Conservation (phyloP, 2,113 vertebrate genomes). For the Garra rufa region DNA sequence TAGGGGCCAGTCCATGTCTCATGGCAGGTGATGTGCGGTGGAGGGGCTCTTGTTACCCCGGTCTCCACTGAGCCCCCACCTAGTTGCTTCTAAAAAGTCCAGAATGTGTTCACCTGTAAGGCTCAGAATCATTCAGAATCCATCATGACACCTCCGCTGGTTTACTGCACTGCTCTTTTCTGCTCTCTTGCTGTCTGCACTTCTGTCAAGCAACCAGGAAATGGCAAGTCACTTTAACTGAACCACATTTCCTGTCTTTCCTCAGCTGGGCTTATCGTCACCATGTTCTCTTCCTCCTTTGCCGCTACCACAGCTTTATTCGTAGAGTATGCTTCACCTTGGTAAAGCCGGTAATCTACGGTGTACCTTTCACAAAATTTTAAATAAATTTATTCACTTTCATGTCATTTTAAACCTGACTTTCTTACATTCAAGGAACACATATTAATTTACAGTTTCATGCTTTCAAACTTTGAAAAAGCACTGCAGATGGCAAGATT, state of each 20-base stretch:
- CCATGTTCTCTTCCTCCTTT: conserved; percentile 71
- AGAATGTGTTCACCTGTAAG: conserved; percentile 19
- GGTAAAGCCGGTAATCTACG: not conserved
- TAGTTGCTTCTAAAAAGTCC: not conserved
- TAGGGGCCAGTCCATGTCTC: conserved; percentile 79
- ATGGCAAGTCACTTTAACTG: conserved; percentile 80
- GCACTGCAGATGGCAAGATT: no score
- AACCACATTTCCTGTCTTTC: conserved; percentile 76
- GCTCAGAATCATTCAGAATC: conserved; percentile 41
- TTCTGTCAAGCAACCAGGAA: conserved; percentile 79
- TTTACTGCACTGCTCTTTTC: conserved; percentile 30
- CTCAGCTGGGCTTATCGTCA: conserved; percentile 48
- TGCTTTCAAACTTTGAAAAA: no score
- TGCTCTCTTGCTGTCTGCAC: conserved; percentile 46
- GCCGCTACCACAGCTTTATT: conserved; percentile 42
- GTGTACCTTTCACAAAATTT: not conserved
- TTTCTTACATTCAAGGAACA: no score
- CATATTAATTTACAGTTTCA: no score
- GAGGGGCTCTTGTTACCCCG: conserved; percentile 70
- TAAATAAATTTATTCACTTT: not conserved
- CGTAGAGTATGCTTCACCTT: not conserved
- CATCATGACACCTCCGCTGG: not conserved
- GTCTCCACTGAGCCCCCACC: conserved; percentile 60
- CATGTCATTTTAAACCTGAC: not conserved
- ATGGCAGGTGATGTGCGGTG: conserved; percentile 67